These are phyloP conservation scores for Anolis carolinensis DNA, from an alignment of 2,113 vertebrate genomes.

Conservation along the genomic window DNA sequence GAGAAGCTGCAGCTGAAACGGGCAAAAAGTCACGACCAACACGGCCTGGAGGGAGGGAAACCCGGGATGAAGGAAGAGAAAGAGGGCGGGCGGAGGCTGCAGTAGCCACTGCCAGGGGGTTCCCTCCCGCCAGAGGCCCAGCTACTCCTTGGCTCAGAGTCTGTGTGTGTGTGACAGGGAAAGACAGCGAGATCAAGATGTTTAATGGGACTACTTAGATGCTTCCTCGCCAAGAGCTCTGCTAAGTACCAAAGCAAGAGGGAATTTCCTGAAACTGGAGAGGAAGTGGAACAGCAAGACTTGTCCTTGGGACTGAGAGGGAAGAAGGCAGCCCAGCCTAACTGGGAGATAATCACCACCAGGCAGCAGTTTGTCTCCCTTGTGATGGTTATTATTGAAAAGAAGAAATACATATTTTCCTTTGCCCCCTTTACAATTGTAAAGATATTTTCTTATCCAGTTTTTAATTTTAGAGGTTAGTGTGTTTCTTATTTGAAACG, in stretches of 20 bases:
- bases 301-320: background rate
- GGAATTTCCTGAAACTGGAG: background rate
- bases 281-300: background rate
- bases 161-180: background rate
- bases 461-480: background rate
- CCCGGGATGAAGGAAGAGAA: background rate
- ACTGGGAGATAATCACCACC: background rate
- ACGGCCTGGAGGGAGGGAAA: background rate
- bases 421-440: too few species aligned
- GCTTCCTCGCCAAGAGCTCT: background rate
- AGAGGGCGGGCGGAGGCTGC: background rate
- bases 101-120: background rate
- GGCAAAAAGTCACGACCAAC: too few species aligned
- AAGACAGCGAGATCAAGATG: background rate
- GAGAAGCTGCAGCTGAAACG: background rate
- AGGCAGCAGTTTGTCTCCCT: background rate
- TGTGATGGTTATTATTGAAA: background rate
- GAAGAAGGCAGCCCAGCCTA: background rate
- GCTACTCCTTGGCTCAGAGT: background rate
- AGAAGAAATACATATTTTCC: too few species aligned
- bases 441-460: background rate
- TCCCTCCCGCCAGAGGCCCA: background rate
- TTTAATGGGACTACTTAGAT: background rate
- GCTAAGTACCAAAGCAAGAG: background rate
- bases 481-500: background rate